These are phyloP conservation scores for Montipora capricornis DNA, from an alignment of 64 coral and sea anemone species.

Conservation along the genomic window DNA sequence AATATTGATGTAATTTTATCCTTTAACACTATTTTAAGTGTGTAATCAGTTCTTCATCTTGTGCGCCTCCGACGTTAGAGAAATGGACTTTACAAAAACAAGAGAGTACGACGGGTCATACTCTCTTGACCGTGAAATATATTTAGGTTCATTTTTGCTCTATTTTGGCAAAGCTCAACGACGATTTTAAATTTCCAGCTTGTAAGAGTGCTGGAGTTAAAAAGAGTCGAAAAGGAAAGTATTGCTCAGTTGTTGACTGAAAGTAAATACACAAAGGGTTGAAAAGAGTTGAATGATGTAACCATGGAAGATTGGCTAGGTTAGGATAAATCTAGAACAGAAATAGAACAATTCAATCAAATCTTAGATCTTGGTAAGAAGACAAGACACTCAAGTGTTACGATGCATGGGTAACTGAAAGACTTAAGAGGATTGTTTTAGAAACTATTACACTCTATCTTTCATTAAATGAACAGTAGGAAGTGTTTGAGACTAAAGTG, in stretches of 20 bases:
- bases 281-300: too few relatives aligned
- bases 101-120: too few relatives aligned
- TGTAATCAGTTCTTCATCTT: conserved; percentile 3
- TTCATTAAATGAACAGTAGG: background rate
- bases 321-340: too few relatives aligned
- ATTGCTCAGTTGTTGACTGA: background rate
- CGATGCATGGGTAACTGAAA: background rate
- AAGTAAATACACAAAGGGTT: background rate
- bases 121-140: too few relatives aligned
- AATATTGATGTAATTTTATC: background rate
- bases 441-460: background rate
- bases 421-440: background rate
- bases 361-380: background rate
- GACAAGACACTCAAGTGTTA: background rate
- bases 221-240: background rate
- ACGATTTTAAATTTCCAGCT: background rate
- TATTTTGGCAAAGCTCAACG: background rate
- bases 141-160: background rate
- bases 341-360: background rate
- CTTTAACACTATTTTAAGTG: background rate
- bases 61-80: background rate
- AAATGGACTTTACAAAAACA: background rate
- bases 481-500: background rate
- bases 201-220: background rate
- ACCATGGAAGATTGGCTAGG: too few relatives aligned